These are phyloP conservation scores for Phodopus roborovskii DNA, from an alignment of 2,113 vertebrate genomes.

Conservation along the genomic window DNA sequence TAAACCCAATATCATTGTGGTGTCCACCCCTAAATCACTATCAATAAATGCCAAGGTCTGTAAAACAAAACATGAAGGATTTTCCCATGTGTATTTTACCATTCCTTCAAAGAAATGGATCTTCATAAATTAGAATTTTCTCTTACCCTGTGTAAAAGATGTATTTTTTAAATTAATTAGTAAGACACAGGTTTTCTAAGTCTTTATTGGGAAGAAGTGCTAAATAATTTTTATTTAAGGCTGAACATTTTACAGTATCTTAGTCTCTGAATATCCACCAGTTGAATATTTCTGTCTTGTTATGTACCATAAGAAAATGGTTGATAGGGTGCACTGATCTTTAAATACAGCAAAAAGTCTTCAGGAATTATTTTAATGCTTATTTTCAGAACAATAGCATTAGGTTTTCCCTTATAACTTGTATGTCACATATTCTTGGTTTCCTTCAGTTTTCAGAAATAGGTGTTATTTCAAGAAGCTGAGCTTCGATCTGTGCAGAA, in stretches of 20 bases:
- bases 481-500: neutral
- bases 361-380: neutral
- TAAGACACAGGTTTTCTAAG: neutral
- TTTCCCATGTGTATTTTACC: neutral
- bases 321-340: neutral
- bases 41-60: neutral
- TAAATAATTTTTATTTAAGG: neutral
- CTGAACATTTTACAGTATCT: neutral
- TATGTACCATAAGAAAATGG: neutral
- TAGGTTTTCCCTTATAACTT: neutral
- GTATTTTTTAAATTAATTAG: neutral
- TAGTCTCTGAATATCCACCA: neutral
- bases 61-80: neutral
- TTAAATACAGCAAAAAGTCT: neutral
- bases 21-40: neutral
- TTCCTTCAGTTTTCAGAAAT: neutral
- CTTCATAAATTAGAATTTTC: neutral
- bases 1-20: neutral
- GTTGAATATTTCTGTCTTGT: neutral
- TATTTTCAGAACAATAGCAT: neutral
- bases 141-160: neutral
- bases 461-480: neutral
- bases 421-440: neutral
- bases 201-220: neutral
- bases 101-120: neutral